A percentile compares a stretch with the other conserved stretches of the same genome.
These are phyloP conservation scores for Sorex araneus DNA, from an alignment of 2,113 vertebrate species.

Conservation along the genomic window DNA sequence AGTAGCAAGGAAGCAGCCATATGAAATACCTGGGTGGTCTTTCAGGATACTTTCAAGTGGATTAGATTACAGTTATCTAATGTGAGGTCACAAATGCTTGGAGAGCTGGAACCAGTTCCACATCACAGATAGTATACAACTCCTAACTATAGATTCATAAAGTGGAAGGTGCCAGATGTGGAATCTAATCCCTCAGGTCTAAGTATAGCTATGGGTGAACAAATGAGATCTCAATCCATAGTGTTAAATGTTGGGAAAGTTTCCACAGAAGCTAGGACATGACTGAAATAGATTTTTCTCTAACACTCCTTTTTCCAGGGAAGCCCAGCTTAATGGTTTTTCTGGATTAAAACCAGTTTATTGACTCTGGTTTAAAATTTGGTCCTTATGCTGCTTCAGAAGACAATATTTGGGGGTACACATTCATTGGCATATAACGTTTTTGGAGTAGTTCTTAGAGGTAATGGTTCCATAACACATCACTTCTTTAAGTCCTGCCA, in stretches of 20 bases:
- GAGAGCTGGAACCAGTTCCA: constrained; percentile 66
- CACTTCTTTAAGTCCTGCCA: constrained; percentile 38
- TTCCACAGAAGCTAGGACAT: neutral
- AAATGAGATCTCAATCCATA: constrained; percentile 41
- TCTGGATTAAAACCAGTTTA: neutral
- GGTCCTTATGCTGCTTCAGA: neutral
- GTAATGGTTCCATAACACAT: neutral
- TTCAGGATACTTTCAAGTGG: constrained; percentile 59
- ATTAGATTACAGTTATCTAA: constrained; percentile 76
- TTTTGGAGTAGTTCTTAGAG: constrained; percentile 39
- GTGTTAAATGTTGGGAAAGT: constrained; percentile 35
- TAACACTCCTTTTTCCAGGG: neutral
- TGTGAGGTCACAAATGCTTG: constrained; percentile 67
- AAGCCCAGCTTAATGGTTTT: neutral
- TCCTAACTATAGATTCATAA: constrained; percentile 20
- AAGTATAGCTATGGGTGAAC: constrained; percentile 16
- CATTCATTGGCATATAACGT: neutral
- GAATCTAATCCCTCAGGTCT: constrained; percentile 13
- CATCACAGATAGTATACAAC: constrained; percentile 30
- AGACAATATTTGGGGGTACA: neutral
- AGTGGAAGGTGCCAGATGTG: constrained; percentile 35
- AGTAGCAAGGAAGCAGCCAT: constrained; percentile 58
- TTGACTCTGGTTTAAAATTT: constrained; percentile 55
- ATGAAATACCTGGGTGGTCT: constrained; percentile 81
- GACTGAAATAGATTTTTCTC: neutral